These are phyloP conservation scores for Archilochus colubris DNA, from an alignment of 2,113 vertebrate genomes.

Conservation along the genomic window DNA sequence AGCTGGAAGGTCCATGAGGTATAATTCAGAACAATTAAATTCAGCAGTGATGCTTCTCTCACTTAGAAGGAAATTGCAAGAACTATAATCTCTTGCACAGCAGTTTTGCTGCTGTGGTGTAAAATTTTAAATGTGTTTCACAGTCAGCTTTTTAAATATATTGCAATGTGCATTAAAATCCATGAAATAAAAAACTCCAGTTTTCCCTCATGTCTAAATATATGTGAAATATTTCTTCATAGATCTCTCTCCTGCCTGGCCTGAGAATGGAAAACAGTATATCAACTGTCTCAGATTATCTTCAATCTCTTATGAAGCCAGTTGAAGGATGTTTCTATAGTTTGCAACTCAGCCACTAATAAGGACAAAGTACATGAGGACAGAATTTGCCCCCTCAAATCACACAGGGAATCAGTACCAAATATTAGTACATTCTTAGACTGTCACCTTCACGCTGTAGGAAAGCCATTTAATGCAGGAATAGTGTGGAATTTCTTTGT, in stretches of 20 bases:
- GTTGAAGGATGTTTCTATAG: background rate
- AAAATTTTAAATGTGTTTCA: background rate
- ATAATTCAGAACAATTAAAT: conserved; percentile 45
- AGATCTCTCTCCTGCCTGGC: background rate
- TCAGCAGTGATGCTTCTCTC: background rate
- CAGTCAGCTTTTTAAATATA: conserved; percentile 43
- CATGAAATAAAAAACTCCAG: background rate
- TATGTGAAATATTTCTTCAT: background rate
- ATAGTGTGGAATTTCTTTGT: background rate
- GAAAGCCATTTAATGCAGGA: background rate
- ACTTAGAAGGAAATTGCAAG: conserved; percentile 10
- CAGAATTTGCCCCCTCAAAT: background rate
- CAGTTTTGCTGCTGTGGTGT: background rate
- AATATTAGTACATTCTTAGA: background rate
- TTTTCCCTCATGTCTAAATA: background rate
- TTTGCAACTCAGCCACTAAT: conserved; percentile 20
- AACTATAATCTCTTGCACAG: conserved; percentile 9
- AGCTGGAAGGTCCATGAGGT: conserved; percentile 30
- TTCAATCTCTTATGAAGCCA: background rate
- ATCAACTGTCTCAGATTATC: background rate
- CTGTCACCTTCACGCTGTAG: conserved; percentile 24
- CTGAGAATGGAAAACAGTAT: background rate
- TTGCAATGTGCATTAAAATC: background rate
- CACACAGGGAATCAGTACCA: background rate
- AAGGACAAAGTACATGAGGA: conserved; percentile 29